Evolutionary conservation across 1,140 invertebrate genomes (phyloP).

Genomic region (Platorchestia sp.): DNA sequence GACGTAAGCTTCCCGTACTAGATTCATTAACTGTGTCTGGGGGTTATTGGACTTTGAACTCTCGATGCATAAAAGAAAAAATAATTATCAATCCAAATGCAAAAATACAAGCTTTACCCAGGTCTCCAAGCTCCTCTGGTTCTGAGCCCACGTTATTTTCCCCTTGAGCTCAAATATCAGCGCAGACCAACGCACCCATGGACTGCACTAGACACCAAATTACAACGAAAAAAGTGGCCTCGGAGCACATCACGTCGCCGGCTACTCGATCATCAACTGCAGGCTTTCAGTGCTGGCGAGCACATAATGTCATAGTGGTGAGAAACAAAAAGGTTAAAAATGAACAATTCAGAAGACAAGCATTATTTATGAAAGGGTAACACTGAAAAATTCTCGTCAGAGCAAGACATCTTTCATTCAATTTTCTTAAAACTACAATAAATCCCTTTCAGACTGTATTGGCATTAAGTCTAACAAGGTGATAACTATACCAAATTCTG

Average conservation of each 20-base stretch:
- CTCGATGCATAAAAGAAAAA: too few relatives aligned
- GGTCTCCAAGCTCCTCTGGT: too few relatives aligned
- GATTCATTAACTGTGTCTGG: too few relatives aligned
- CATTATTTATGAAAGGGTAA: neutral
- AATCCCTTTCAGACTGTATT: neutral
- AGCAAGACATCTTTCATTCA: neutral
- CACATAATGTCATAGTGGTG: neutral
- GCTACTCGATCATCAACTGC: neutral
- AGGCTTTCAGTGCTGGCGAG: neutral
- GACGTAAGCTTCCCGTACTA: too few relatives aligned
- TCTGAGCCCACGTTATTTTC: too few relatives aligned
- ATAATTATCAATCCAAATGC: too few relatives aligned
- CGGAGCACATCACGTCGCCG: neutral
- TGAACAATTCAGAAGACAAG: neutral
- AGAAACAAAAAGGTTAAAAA: neutral
- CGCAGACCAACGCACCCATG: too few relatives aligned
- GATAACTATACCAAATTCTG: neutral
- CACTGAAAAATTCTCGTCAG: neutral
- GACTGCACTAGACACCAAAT: too few relatives aligned
- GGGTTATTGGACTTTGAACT: too few relatives aligned
- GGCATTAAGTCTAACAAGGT: too few relatives aligned
- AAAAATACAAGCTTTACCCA: too few relatives aligned
- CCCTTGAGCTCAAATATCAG: too few relatives aligned
- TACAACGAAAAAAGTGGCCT: neutral
- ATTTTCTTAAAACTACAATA: neutral